Evolutionary conservation across 2,888 invertebrate species (phyloP), one percentile per base, ranked within the genome.

Genomic region (Heliothis peltigera): DNA sequence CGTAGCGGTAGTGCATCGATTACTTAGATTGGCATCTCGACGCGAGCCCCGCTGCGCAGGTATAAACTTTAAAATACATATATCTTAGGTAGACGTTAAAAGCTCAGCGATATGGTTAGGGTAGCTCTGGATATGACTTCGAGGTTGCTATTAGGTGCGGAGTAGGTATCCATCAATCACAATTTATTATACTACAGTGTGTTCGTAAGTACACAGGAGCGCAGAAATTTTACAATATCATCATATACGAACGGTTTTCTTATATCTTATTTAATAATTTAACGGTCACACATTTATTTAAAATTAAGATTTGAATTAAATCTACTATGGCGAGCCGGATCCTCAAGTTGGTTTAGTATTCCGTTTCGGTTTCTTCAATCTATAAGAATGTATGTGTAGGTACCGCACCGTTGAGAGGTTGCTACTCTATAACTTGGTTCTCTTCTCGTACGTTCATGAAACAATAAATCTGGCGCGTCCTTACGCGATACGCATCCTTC

Each of bases 61-160:
- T 81, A 68, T 61, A 70, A 66, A 73, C 22, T 58, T 57, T 66
- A 47, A 69, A 66, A 56, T 71, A 77, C 64, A 69, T 68, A 46
- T 62, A 70, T 63, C 60, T 79, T 76, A 79, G 47, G 62, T 67
- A 70, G 64, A 80, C 69, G 61, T 77, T 78, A 76, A 80, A 87
- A 89, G 88, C 89, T 91, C 85, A 83, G 83, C 80, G 88, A 91
- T 90, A 91, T 90, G 91, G 81, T 81, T 69, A 70, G 69, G 74
- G 80, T 83, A 81, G 74, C 79, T 60, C 72, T 79, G 80, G 88
- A 89, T 90, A 89, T 90, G 86, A 79, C 53, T 66, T 80, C 68
- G 63, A 75, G 77, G 68, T 76, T 66, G 47, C 22, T 46, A 55
- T 70, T 64, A 42, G 53, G 49, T 80, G 52, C 52, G 55, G 69